Percentiles rank a stretch among this genome's conserved stretches.
Conservation (phyloP, 2,888 invertebrate species). For the Rhynchonema sp. region DNA sequence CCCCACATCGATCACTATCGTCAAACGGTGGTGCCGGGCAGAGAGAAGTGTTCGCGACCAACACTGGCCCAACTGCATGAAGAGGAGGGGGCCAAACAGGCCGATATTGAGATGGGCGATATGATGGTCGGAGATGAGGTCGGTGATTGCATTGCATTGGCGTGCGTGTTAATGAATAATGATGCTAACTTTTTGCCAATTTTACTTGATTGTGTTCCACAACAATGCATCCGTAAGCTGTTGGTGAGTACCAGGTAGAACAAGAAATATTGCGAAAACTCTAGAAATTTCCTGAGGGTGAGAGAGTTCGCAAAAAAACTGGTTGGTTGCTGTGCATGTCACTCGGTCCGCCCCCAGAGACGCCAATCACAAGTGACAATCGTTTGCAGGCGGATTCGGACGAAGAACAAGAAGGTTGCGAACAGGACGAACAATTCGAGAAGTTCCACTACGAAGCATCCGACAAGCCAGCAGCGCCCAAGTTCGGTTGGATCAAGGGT, state of each 20-base stretch:
- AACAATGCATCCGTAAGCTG: no score
- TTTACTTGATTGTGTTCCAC: no score
- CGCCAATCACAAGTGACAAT: no score
- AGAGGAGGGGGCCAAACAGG: constrained; percentile 11
- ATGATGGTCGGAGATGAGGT: no score
- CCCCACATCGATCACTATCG: constrained; percentile 37
- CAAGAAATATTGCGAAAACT: no score
- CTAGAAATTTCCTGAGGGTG: no score
- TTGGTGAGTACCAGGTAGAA: no score
- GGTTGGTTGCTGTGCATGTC: not conserved
- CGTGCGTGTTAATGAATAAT: no score
- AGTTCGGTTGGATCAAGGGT: constrained; percentile 77
- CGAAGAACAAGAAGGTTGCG: not conserved
- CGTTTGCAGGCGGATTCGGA: not conserved
- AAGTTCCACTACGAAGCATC: not conserved
- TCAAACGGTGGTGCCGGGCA: constrained; percentile 24
- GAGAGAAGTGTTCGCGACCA: constrained; percentile 25
- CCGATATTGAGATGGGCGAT: no score
- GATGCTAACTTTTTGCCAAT: no score
- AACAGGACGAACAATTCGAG: not conserved
- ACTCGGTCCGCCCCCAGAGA: no score
- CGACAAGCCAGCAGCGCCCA: constrained; percentile 23
- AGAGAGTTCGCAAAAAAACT: not conserved
- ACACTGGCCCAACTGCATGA: constrained; percentile 32
- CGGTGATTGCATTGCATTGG: no score